phyloP scores from a whole-genome alignment of 2,797 vertebrate species.

The Avahi laniger region DNA sequence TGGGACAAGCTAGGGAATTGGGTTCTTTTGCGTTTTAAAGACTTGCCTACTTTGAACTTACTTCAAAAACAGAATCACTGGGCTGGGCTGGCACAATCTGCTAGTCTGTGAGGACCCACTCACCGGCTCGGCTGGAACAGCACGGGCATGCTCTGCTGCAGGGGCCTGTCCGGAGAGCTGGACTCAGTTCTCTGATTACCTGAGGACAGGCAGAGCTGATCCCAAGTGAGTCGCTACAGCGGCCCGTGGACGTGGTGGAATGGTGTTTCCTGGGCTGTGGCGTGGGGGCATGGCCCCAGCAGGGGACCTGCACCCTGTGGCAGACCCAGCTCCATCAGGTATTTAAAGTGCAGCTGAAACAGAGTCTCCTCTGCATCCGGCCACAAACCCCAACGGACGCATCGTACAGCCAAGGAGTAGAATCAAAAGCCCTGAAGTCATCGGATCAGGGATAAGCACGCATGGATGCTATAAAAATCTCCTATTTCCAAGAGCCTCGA shows the following conservation, averaged over 20 bases:
- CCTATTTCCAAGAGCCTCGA: not conserved
- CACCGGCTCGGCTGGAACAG: not conserved
- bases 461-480: not conserved
- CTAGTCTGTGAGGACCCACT: not conserved
- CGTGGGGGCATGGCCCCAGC: not conserved
- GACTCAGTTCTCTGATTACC: not conserved
- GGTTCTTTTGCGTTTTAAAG: slow-evolving; percentile 13
- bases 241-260: not conserved
- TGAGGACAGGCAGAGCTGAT: not conserved
- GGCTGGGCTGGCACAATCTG: not conserved
- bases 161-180: not conserved
- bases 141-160: not conserved
- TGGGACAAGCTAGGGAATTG: not conserved
- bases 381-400: not conserved
- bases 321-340: not conserved
- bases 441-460: not conserved
- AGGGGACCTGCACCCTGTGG: not conserved
- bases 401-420: not conserved
- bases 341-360: not conserved
- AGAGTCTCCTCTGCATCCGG: not conserved
- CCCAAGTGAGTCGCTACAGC: not conserved
- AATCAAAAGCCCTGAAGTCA: not conserved
- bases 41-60: slow-evolving; percentile 29
- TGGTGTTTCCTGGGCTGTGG: not conserved
- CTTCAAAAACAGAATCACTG: not conserved